Evolutionary conservation across 92 coral and sea anemone genomes (phyloP).

Genomic region (Epizoanthus fatuus): DNA sequence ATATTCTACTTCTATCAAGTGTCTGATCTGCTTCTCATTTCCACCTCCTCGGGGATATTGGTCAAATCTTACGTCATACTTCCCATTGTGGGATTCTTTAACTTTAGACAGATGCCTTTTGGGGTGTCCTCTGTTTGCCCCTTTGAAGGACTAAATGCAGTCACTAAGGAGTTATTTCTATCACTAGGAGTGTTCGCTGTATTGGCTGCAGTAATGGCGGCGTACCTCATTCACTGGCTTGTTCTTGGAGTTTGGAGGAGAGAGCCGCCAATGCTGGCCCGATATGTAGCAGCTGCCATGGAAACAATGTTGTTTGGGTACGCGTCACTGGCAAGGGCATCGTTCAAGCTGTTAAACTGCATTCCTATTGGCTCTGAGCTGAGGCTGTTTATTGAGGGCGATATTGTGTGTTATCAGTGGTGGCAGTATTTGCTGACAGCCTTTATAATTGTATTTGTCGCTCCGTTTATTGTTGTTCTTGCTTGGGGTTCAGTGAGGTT

Average conservation of each 20-base stretch:
- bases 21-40: constrained; percentile 68
- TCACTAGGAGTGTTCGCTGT: constrained; percentile 66
- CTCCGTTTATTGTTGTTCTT: constrained; percentile 75
- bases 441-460: constrained; percentile 55
- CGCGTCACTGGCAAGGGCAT: constrained; percentile 72
- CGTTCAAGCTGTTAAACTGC: constrained; percentile 78
- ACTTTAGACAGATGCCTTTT: constrained; percentile 56
- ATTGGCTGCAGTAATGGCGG: constrained; percentile 33
- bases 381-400: constrained; percentile 76
- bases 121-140: constrained; percentile 71
- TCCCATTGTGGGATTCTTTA: constrained; percentile 73
- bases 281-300: constrained; percentile 72
- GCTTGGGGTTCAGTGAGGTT: constrained; percentile 82
- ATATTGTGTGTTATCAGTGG: constrained; percentile 76
- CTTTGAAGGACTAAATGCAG: constrained; percentile 80
- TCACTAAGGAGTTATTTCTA: constrained; percentile 77
- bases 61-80: constrained; percentile 28
- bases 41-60: constrained; percentile 34
- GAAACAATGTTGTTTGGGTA: constrained; percentile 88
- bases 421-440: constrained; percentile 78
- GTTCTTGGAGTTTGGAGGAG: constrained; percentile 36
- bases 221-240: constrained; percentile 46
- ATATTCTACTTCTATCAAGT: constrained; percentile 89
- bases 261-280: constrained; percentile 61
- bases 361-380: constrained; percentile 66